Conservation (phyloP, 1,140 invertebrate species). For the Muscidifurax raptorellus region DNA sequence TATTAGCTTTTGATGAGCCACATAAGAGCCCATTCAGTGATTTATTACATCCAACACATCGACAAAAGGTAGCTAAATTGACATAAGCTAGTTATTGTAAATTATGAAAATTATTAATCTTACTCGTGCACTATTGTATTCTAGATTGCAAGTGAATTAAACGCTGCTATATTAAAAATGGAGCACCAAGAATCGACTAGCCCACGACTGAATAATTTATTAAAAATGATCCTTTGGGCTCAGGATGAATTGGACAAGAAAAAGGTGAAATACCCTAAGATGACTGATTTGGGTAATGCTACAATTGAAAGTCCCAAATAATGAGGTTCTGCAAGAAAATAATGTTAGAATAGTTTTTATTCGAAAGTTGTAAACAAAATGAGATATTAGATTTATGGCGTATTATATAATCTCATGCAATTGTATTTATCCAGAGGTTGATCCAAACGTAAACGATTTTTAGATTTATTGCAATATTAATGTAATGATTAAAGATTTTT, state of each 20-base stretch:
- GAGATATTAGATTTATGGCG: conserved; percentile 38
- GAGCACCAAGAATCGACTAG: conserved; percentile 93
- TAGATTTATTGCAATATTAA: conserved; percentile 49
- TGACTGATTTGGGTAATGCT: conserved; percentile 90
- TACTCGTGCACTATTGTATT: conserved; percentile 57
- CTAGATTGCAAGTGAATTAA: conserved; percentile 97
- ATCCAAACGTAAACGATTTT: conserved; percentile 42
- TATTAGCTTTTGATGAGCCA: conserved; percentile 98
- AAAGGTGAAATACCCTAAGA: conserved; percentile 94
- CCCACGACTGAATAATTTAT: conserved; percentile 91
- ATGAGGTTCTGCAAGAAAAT: conserved; percentile 51
- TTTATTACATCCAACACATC: conserved; percentile 91
- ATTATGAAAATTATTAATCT: conserved; percentile 48
- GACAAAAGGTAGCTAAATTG: conserved; percentile 86
- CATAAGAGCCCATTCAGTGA: conserved; percentile 96
- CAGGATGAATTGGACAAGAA: conserved; percentile 96
- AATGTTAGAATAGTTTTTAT: conserved; percentile 46
- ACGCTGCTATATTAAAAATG: conserved; percentile 95
- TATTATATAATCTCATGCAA: conserved; percentile 39
- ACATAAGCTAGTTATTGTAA: conserved; percentile 34
- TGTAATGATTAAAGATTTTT: conserved; percentile 44
- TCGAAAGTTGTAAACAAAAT: conserved; percentile 33
- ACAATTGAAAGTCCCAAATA: conserved; percentile 87
- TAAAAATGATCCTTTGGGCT: conserved; percentile 96
- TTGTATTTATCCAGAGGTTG: conserved; percentile 28